Evolutionary conservation across 2,113 vertebrate species (phyloP), one percentile per base, ranked within the genome.

Genomic region (Ageneiosus marmoratus): DNA sequence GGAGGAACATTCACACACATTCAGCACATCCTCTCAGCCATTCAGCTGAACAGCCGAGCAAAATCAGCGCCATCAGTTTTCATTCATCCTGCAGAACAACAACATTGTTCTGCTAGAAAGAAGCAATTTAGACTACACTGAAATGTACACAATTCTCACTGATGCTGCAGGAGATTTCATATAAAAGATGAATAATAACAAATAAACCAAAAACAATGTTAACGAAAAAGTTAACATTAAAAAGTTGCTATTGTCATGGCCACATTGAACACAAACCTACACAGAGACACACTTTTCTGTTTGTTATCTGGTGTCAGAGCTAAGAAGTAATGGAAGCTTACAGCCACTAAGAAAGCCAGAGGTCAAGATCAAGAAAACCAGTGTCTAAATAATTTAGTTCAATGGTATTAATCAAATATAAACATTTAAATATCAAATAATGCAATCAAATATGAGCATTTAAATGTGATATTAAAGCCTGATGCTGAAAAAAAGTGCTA

Each of bases 1-100:
- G 50, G 51, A 60, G 29, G 63, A 51, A 72, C 84, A 46, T 85
- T 86, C n/a, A 55, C 80, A 86, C 75, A 82, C 44, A 81, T 73
- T 62, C 55, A 86, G 74, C 74, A 87, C 29, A 84, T 84, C 79
- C 82, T 86, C 53, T 72, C 32, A 37, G 44, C 62, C 34, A 2
- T 83, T 80, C n/a, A 34, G 50, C 3, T 60, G 48, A 15, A 75
- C 34, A 44, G 27, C 37, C 63, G 77, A 51, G 34, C 22, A 50
- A 65, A 56, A 80, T 44, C 29, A 58, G n/a, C 10, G 63, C 16
- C 13, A 22, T 22, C 18, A 10, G 8, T 22, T 67, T 37, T 22
- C 3, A 37, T 37, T 67, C 34, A 18, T 32, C 72, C 72, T 51
- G n/a, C 9, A 16, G 29, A 3, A 20, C 32, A 65, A 15, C 63